Conservation (phyloP, 2,797 vertebrate genomes). For the Sebastes nivosus region DNA sequence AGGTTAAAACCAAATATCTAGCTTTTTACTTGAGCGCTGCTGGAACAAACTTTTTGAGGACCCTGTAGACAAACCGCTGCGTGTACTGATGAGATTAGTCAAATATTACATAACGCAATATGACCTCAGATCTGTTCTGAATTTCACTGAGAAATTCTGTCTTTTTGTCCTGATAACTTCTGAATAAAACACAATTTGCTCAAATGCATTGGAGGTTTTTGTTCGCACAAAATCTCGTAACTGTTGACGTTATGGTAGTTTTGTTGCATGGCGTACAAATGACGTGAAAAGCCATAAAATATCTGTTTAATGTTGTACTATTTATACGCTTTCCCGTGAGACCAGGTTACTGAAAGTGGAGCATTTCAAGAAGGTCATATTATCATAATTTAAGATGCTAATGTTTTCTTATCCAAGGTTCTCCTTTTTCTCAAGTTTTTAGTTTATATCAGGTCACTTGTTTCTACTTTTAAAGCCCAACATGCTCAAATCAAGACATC, state of each 20-base stretch:
- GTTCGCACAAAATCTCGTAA: no score
- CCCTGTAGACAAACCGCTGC: background rate
- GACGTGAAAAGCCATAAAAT: no score
- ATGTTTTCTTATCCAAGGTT: background rate
- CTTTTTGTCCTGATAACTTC: background rate
- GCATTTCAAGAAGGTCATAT: background rate
- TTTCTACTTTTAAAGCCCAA: background rate
- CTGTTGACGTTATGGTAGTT: no score
- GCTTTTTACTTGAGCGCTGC: background rate
- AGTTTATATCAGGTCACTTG: background rate
- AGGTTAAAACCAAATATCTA: constrained; percentile 8
- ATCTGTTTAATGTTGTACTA: no score
- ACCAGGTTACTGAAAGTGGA: background rate
- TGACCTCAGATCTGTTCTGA: background rate
- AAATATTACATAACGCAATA: background rate
- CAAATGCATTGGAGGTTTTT: background rate
- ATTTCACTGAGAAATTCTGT: background rate
- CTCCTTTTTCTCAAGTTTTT: background rate
- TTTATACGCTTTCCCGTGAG: no score
- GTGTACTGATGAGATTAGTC: background rate
- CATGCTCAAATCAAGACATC: background rate
- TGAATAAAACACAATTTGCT: background rate
- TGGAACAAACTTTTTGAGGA: background rate
- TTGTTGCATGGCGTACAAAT: fast-evolving
- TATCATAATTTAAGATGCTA: background rate